Evolutionary conservation across 2,888 invertebrate genomes (phyloP), one percentile per base, ranked within the genome.

Genomic region (Marasmarcha lunaedactyla): DNA sequence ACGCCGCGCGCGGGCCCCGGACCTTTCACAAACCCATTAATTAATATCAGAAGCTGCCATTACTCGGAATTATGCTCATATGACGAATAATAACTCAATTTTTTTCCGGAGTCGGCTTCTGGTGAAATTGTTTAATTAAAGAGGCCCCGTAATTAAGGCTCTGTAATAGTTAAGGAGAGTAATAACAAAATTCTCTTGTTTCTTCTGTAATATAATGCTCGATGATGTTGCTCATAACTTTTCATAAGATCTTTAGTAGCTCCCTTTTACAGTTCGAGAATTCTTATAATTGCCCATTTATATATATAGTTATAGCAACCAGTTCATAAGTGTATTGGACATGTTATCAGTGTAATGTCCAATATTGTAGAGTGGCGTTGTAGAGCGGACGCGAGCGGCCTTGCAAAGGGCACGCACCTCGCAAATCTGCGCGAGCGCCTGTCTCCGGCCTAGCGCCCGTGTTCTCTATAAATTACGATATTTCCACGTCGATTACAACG

Each of bases 361-460:
- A 20, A 20, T 20, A 20, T 5, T 20, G 3, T 20, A 20, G 20
- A 20, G 20, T 20, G 20, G 44, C 45, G 45, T 47, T 49, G 48
- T 43, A 41, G 41, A 33, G 44, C 38, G 33, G 35, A 39, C 42
- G 46, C 42, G 46, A 45, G 47, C 50, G 56, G 49, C 54, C 55
- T 55, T 59, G 52, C 51, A 50, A 49, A 47, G 50, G 46, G 54
- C 54, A 53, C 45, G 46, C 45, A 44, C 44, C 42, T 30, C 30
- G 30, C 30, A 30, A 40, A 30, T 34, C 39, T 30, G 27, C 35
- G 41, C 33, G 15, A 11, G 15, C 13, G 37, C 30, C 11, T 30
- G 30, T 30, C 36, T 4, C 2, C 15, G 2, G 11, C 30, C 30
- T 7, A 5, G n/a, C 2, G n/a, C 11, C 30, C 30, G 30, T 30